Percentiles rank a stretch among this genome's conserved stretches.
phyloP scores from a whole-genome alignment of 2,888 invertebrate genomes.

The Brenthis daphne region DNA sequence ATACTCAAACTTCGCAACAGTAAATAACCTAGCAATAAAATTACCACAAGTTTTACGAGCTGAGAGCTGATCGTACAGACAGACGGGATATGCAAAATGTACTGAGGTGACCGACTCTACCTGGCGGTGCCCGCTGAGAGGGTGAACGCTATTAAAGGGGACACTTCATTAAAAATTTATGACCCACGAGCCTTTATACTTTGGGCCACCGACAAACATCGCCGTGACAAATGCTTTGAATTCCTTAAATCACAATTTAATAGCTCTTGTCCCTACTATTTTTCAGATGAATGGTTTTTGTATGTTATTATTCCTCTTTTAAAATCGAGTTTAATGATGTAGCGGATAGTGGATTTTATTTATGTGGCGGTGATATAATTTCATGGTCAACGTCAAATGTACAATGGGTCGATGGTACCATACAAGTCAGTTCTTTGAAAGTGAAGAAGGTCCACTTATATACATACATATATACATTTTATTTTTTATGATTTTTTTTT shows the following conservation, averaged over 20 bases:
- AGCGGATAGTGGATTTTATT: neutral
- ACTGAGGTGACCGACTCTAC: conserved; percentile 28
- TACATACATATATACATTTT: no score
- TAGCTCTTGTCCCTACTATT: conserved; percentile 31
- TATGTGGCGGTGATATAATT: no score
- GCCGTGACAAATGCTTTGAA: conserved; percentile 55
- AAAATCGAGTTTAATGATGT: neutral
- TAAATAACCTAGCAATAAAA: conserved; percentile 30
- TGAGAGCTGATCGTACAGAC: conserved; percentile 25
- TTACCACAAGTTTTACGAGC: conserved; percentile 32
- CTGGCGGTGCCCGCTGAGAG: conserved; percentile 51
- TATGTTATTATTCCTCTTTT: conserved; percentile 1
- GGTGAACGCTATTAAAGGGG: conserved; percentile 47
- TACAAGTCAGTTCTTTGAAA: no score
- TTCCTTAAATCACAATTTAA: conserved; percentile 49
- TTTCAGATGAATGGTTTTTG: conserved; percentile 1
- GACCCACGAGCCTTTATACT: conserved; percentile 51
- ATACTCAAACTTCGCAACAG: conserved; percentile 2
- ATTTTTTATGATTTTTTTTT: no score
- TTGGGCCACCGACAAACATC: conserved; percentile 41
- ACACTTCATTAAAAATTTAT: conserved; percentile 67
- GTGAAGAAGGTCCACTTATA: no score
- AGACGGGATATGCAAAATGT: conserved; percentile 19
- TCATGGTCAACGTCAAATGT: no score
- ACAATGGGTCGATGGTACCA: no score